These are phyloP conservation scores for Ectropis grisescens DNA, from an alignment of 1,140 invertebrate genomes.

Conservation along the genomic window DNA sequence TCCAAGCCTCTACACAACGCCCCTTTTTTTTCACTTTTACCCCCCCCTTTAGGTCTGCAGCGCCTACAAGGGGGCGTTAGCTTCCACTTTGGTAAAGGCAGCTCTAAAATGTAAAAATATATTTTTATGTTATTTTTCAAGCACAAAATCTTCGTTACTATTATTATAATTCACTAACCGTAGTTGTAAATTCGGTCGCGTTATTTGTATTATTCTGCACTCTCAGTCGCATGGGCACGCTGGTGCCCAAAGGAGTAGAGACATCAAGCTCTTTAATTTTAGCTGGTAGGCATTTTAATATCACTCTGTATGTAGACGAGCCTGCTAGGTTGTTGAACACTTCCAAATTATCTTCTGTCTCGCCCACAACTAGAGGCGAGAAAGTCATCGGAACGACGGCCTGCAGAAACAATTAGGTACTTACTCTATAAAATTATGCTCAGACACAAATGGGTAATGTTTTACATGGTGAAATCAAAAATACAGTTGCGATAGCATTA, in stretches of 20 bases:
- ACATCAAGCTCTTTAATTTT: constrained; percentile 45
- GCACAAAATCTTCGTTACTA: neutral
- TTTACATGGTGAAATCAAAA: too few relatives aligned
- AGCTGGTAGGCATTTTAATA: constrained; percentile 44
- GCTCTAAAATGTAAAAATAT: too few relatives aligned
- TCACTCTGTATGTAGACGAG: constrained; percentile 34
- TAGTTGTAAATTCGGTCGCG: constrained; percentile 27
- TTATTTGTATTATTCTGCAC: constrained; percentile 42
- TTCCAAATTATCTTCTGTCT: constrained; percentile 33
- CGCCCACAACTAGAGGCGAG: constrained; percentile 45
- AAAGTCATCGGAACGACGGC: constrained; percentile 31
- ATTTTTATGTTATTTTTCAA: too few relatives aligned
- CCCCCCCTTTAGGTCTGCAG: too few relatives aligned
- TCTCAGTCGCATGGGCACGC: constrained; percentile 32
- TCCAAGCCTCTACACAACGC: too few relatives aligned
- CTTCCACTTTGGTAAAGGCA: too few relatives aligned
- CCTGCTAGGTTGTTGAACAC: constrained; percentile 37
- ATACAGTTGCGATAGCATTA: neutral
- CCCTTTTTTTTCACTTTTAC: too few relatives aligned
- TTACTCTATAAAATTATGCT: too few relatives aligned
- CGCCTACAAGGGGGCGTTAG: too few relatives aligned
- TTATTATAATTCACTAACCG: constrained; percentile 16
- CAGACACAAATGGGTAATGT: too few relatives aligned
- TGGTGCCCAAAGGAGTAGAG: constrained; percentile 29
- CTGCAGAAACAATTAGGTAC: constrained; percentile 28